phyloP scores from a whole-genome alignment of 2,888 invertebrate genomes.

The Microplitis deprimator region DNA sequence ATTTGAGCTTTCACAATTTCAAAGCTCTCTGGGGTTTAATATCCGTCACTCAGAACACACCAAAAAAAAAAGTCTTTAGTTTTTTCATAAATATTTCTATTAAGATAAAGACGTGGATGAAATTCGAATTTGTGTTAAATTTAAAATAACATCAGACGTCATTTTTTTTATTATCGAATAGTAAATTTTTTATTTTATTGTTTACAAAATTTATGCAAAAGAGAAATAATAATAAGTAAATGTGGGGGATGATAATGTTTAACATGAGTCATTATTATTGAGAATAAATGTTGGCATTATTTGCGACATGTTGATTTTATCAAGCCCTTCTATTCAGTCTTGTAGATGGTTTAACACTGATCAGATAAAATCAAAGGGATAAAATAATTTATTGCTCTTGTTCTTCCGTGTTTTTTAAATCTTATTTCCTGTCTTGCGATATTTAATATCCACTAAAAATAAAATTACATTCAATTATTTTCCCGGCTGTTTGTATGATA shows the following conservation, averaged over 20 bases:
- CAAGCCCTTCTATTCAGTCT: neutral
- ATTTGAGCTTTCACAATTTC: conserved; percentile 24
- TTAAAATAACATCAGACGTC: neutral
- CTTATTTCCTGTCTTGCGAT: neutral
- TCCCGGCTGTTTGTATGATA: no score
- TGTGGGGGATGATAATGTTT: conserved; percentile 7
- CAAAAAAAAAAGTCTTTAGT: neutral
- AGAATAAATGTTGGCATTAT: conserved; percentile 15
- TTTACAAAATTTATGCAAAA: neutral
- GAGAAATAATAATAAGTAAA: neutral
- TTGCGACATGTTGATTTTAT: conserved; percentile 17
- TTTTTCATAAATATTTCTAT: neutral
- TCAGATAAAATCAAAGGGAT: neutral
- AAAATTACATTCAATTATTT: no score
- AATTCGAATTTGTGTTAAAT: neutral
- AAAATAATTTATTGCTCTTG: neutral
- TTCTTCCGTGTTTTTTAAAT: neutral
- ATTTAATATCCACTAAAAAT: no score
- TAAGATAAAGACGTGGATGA: neutral
- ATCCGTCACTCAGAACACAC: neutral
- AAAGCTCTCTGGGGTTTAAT: conserved; percentile 5
- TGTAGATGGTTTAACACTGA: conserved; percentile 3
- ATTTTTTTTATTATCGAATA: neutral
- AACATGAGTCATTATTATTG: conserved; percentile 17
- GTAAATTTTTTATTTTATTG: neutral